Base-by-base conservation (phyloP, 2,888 invertebrate species). In the Scaptodrosophila latifasciaeformis region DNA sequence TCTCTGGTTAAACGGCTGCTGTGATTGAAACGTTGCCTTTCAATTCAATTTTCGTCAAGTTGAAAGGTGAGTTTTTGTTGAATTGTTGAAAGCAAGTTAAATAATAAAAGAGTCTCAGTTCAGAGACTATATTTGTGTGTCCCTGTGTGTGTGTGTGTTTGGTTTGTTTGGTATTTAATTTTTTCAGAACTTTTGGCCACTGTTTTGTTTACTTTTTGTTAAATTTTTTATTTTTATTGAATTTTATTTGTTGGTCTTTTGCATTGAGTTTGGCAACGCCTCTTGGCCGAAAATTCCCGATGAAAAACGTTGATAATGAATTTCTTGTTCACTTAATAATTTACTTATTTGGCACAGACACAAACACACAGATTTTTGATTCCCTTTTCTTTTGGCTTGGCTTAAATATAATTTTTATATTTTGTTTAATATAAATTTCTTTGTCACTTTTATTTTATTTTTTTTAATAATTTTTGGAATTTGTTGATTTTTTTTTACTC, bases 11-110 rank as follows among this genome's bases (percentile, higher is more conserved):
- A n/a, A 29, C 15, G 62, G 70, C 66, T 68, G 68, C 70, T 60
- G 66, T 54, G 52, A 74, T 81, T 82, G 71, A 80, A 78, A 65
- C 54, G 71, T 60, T 63, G 65, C n/a, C 66, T 78, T 82, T 76
- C 76, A 76, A 74, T 64, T 17, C 63, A 55, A 59, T 60, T 76
- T 70, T 74, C 72, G 72, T 74, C 62, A 65, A 55, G 72, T 74
- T 71, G 70, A 71, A 71, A 47, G 55, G 24, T 30, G 45, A 44
- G 53, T 51, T 54, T 70, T 71, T 76, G 55, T 31, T 30, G 45
- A 44, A 50, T 51, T 54, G 74, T 71, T 76, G 76, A 76, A 76
- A 67, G 76, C 76, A 74, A n/a, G 72, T 74, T 74, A 74, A 74
- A 74, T 74, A 74, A 74, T 74, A 74, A 65, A 74, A 65, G 60